Evolutionary conservation across 1,140 invertebrate species (phyloP).

Genomic region (Nomia melanderi): DNA sequence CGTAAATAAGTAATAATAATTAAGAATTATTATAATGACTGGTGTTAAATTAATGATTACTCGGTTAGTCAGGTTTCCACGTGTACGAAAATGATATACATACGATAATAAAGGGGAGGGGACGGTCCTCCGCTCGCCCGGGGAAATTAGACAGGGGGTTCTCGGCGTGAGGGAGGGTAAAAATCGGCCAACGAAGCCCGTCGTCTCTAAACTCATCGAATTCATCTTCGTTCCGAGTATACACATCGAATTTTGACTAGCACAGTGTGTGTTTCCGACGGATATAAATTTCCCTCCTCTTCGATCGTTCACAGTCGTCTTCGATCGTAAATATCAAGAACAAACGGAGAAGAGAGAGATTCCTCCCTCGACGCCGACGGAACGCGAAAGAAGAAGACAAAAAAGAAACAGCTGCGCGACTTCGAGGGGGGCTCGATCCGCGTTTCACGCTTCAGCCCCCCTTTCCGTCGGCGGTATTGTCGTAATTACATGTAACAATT

Average conservation of each 20-base stretch:
- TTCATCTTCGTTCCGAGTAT: slow-evolving; percentile 35
- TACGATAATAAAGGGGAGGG: slow-evolving; percentile 14
- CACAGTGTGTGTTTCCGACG: slow-evolving; percentile 68
- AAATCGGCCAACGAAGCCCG: background rate
- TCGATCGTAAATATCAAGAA: background rate
- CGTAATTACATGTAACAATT: slow-evolving; percentile 67
- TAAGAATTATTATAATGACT: slow-evolving; percentile 72
- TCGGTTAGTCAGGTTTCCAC: slow-evolving; percentile 63
- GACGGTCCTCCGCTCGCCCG: background rate
- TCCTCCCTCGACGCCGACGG: slow-evolving; percentile 22
- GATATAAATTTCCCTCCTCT: slow-evolving; percentile 3
- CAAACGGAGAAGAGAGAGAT: slow-evolving; percentile 24
- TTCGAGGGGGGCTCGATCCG: slow-evolving; percentile 21
- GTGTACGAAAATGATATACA: slow-evolving; percentile 54
- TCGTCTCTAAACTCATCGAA: slow-evolving; percentile 7
- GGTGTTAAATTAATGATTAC: slow-evolving; percentile 66
- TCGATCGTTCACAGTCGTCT: background rate
- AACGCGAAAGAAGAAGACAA: slow-evolving; percentile 34
- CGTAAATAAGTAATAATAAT: slow-evolving; percentile 74
- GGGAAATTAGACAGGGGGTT: background rate
- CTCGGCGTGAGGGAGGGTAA: slow-evolving; percentile 6
- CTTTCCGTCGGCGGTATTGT: slow-evolving; percentile 67
- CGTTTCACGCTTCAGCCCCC: slow-evolving; percentile 12
- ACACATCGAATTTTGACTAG: slow-evolving; percentile 79
- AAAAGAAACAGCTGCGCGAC: slow-evolving; percentile 33